Evolutionary conservation across 64 coral and sea anemone genomes (phyloP), one percentile per base, ranked within the genome.

Genomic region (Montipora capricornis): DNA sequence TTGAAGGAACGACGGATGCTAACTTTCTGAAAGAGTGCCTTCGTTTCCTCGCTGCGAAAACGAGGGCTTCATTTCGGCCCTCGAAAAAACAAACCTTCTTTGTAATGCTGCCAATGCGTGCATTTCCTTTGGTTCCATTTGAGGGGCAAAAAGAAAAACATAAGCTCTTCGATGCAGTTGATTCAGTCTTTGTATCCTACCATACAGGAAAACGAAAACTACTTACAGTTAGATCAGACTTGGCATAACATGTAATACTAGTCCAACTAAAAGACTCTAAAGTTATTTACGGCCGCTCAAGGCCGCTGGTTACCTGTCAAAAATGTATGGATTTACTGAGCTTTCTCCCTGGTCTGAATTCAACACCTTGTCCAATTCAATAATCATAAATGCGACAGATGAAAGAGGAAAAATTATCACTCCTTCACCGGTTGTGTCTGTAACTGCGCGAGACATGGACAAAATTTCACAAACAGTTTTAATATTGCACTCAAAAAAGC

Each of bases 391-490:
- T 6, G 98, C 98, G 17, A 99, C 95, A 75, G 98, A 95, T 20
- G 98, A 99, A 6, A 92, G 89, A 19, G 95, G 98, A 68, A 99
- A 99, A 90, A 99, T 99, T 7, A 99, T 75, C 2, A 88, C 78
- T 77, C 91, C 95, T 68, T 96, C 84, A 8, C 92, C 80, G 53
- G 92, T 96, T 86, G 87, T 96, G 47, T 92, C 81, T 3, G 94
- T 88, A 49, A 99, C 98, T 99, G 84, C 5, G 68, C 20, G 17
- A 20, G 55, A 91, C 61, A 93, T 24, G 9, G 5, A 47, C 74
- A 4, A 66, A 82, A 13, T 16, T 10, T 70, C 49, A 20, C 1
- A 16, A 45, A 73, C 37, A 37, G 37, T 37, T 37, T 37, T 2
- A 37, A 37, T 37, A 37, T 37, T 0, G 29, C 37, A 37, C 37